phyloP scores from a whole-genome alignment of 1,140 invertebrate genomes.

The Sycophaga agraensis region DNA sequence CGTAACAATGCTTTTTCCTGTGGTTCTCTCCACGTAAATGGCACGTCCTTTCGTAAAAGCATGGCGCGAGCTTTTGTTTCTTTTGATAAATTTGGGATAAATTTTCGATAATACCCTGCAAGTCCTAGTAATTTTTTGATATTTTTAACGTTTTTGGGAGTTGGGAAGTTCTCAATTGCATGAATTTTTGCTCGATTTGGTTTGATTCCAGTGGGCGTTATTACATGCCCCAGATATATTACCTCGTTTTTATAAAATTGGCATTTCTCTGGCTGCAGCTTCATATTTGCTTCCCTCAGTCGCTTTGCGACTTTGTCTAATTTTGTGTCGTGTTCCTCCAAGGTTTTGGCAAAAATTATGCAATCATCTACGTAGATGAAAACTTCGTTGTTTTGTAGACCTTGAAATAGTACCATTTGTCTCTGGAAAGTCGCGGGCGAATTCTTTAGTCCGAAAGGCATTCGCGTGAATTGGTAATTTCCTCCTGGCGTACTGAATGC shows the following conservation, averaged over 20 bases:
- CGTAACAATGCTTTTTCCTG: background rate
- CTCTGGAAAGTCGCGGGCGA: background rate
- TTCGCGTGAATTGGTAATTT: background rate
- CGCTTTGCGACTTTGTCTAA: background rate
- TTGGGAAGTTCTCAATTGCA: background rate
- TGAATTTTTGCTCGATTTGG: background rate
- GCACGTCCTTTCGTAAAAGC: background rate
- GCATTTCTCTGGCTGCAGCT: background rate
- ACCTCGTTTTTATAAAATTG: background rate
- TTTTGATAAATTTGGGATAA: no score
- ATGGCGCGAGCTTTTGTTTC: background rate
- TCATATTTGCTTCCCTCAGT: no score
- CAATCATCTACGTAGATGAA: constrained; percentile 10
- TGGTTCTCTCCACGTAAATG: background rate
- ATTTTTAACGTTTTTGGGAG: background rate
- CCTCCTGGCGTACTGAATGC: background rate
- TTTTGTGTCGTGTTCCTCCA: background rate
- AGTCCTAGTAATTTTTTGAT: no score
- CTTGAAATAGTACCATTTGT: no score
- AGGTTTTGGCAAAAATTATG: background rate
- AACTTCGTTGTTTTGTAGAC: background rate
- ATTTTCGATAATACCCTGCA: no score
- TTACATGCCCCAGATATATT: background rate
- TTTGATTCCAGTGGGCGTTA: background rate
- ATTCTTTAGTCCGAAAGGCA: background rate